Evolutionary conservation across 2,113 vertebrate species (phyloP), one percentile per base, ranked within the genome.

Genomic region (Passer domesticus): DNA sequence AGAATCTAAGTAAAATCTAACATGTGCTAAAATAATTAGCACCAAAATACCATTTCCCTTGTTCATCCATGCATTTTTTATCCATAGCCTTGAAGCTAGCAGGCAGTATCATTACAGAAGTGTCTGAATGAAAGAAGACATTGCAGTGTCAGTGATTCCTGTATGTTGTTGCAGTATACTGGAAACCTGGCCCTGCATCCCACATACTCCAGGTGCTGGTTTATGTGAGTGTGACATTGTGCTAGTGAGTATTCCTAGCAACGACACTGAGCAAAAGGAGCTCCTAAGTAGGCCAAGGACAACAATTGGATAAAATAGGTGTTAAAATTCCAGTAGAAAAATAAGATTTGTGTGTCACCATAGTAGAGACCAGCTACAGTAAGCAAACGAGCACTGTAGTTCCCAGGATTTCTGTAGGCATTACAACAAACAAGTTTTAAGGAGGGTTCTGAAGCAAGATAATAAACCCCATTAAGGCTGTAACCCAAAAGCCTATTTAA

Each of bases 211-310:
- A 39, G 58, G 2, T 49, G 28, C 41, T 77, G 59, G 14, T 73
- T 86, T 60, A 2, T 37, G 10, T 43, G 30, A 37, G 7, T 35
- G 33, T 76, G 49, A 2, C 2, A 0, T 24, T 86, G 39, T 46
- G 39, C 49, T 82, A 41, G 9, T 6, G 24, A 33, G 7, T 35
- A 25, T 50, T 58, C 31, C 11, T 11, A 43, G 28, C n/a, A 78
- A 37, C 14, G 28, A 15, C 0, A 0, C 23, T 5, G 12, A 66
- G n/a, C 31, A 15, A 15, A 43, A 22, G 19, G 20, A 68, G 6
- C 31, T 79, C 30, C 3, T 20, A 7, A 49, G 22, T 6, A 70
- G 39, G n/a, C 28, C 28, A 25, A 69, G 69, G 19, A 27, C 9
- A 37, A 27, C 50, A 37, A 22, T 2, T 69, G 28, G 37, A 22